These are phyloP conservation scores for Ciconia maguari DNA, from an alignment of 2,113 vertebrate genomes.

Conservation along the genomic window DNA sequence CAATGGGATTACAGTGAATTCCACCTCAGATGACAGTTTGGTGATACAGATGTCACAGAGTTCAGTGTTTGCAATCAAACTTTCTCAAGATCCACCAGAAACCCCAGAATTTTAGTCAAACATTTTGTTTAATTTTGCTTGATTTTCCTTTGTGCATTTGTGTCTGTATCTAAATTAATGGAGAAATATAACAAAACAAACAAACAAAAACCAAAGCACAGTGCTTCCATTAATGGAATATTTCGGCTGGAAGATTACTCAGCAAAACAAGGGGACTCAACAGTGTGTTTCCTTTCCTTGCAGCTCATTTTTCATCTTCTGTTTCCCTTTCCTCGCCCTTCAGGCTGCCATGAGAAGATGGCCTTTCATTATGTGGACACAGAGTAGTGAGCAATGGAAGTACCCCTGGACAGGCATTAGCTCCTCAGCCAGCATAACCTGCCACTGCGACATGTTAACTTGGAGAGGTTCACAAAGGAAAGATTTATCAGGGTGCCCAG, in stretches of 20 bases:
- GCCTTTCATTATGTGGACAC: not conserved
- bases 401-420: not conserved
- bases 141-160: not conserved
- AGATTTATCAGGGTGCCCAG: not conserved
- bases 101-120: not conserved
- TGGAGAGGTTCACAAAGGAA: not conserved
- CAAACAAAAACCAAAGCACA: not conserved
- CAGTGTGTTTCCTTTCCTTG: not conserved
- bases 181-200: not conserved
- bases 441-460: not conserved
- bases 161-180: not conserved
- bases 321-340: not conserved
- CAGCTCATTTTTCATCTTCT: not conserved
- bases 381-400: not conserved
- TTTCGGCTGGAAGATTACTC: not conserved
- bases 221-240: not conserved
- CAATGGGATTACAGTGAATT: slow-evolving; percentile 5
- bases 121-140: not conserved
- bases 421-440: not conserved
- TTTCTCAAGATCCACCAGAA: not conserved
- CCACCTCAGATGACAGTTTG: not conserved
- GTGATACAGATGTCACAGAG: not conserved
- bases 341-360: not conserved
- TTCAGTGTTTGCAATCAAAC: not conserved
- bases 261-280: not conserved